A percentile compares a stretch with the other conserved stretches of the same genome.
These are phyloP conservation scores for Nezara viridula DNA, from an alignment of 2,888 invertebrate species.

Conservation along the genomic window DNA sequence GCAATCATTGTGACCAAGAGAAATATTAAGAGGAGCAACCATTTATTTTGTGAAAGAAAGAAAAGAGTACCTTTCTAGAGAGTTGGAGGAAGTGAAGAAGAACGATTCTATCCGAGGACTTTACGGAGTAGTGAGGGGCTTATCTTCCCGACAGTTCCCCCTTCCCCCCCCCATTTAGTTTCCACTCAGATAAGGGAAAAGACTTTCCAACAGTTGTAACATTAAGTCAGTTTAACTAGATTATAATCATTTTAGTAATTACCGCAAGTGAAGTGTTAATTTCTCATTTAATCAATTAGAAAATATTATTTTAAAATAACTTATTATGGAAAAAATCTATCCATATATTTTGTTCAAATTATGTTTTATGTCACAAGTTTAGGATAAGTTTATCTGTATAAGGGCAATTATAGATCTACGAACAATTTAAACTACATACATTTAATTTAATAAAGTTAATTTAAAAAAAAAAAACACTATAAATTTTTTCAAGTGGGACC, in stretches of 20 bases:
- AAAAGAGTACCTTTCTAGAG: not conserved
- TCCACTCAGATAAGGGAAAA: not conserved
- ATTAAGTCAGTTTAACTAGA: not conserved
- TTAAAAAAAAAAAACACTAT: too few species aligned
- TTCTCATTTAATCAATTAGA: not conserved
- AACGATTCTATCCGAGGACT: not conserved
- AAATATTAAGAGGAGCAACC: not conserved
- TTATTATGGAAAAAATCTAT: too few species aligned
- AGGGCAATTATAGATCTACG: too few species aligned
- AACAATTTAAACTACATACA: too few species aligned
- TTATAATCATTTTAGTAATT: not conserved
- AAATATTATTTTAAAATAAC: not conserved
- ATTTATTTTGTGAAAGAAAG: conserved; percentile 1
- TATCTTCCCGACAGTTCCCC: not conserved
- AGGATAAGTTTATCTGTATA: too few species aligned
- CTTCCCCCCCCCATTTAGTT: not conserved
- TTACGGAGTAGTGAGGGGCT: not conserved
- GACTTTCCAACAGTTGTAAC: not conserved
- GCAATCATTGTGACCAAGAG: too few species aligned
- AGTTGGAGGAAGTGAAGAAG: not conserved
- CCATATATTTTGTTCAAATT: too few species aligned
- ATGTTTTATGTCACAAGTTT: too few species aligned
- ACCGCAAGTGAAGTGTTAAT: not conserved
- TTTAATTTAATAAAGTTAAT: too few species aligned
- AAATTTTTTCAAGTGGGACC: too few species aligned